Conservation (phyloP, 2,888 invertebrate genomes). For the Dicranocentrus wangi region DNA sequence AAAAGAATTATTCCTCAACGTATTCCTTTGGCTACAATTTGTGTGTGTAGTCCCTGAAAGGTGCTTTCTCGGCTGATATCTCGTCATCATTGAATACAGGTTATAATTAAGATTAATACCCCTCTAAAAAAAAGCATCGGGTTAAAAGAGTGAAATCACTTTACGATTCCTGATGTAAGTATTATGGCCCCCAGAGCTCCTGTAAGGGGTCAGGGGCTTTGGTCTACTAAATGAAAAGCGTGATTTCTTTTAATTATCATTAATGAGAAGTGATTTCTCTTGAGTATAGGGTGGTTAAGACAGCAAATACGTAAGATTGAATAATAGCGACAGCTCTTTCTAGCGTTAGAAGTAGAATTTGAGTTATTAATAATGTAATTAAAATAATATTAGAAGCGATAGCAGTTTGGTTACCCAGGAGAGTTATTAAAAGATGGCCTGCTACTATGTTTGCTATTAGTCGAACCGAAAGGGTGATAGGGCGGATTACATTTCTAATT, state of each 20-base stretch:
- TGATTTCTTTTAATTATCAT: slow-evolving; percentile 79
- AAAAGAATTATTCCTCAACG: slow-evolving; percentile 84
- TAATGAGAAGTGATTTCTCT: slow-evolving; percentile 79
- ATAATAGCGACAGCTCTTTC: slow-evolving; percentile 80
- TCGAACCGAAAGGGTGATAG: slow-evolving; percentile 82
- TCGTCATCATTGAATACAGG: slow-evolving; percentile 83
- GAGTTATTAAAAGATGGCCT: slow-evolving; percentile 81
- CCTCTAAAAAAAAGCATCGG: slow-evolving; percentile 78
- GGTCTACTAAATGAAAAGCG: slow-evolving; percentile 81
- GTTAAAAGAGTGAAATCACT: slow-evolving; percentile 80
- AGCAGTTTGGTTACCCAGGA: slow-evolving; percentile 76
- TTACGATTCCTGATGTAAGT: slow-evolving; percentile 78
- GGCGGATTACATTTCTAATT: slow-evolving; percentile 83
- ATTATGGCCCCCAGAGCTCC: slow-evolving; percentile 79
- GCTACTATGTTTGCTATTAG: slow-evolving; percentile 86
- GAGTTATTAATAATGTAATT: slow-evolving; percentile 75
- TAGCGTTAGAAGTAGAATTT: slow-evolving; percentile 78
- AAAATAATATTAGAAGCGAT: slow-evolving; percentile 24
- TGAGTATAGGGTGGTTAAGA: slow-evolving; percentile 81
- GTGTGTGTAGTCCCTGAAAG: slow-evolving; percentile 81
- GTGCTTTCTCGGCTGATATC: slow-evolving; percentile 82
- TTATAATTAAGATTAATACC: slow-evolving; percentile 76
- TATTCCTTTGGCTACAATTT: slow-evolving; percentile 78
- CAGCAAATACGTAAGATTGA: slow-evolving; percentile 82
- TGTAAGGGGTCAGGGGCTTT: slow-evolving; percentile 81